Base-by-base conservation (phyloP, 1,140 invertebrate species). In the Platorchestia sp. region DNA sequence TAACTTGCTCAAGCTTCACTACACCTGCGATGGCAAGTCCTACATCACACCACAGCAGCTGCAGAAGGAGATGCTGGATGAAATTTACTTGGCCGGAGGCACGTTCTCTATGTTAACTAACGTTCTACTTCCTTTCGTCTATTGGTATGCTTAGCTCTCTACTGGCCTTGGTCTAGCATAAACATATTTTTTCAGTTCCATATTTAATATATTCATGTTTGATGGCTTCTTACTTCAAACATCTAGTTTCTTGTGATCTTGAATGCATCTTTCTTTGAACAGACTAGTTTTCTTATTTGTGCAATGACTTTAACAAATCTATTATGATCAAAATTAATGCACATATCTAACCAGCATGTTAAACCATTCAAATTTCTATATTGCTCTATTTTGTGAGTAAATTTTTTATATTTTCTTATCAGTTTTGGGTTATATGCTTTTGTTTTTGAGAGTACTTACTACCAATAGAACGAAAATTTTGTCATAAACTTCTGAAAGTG, bases 41-140 rank as follows among this genome's bases (percentile, higher is more conserved):
- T 95, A 86, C 44, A 47, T 91, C 90, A 89, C 45, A 47, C 90
- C 93, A 41, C 41, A 90, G 86, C 87, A 95, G 95, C 59, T 86
- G 36, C 89, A 90, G 22, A 75, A 93, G 45, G 59, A 93, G n/a
- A 95, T 95, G 43, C 89, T 93, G 0, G 47, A 95, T 53, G 91
- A 95, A 42, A 45, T 75, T 86, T 51, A 22, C 44, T 53, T 96
- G 86, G 87, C 86, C 45, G 95, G 59, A 59, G 89, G 86, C 91
- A 27, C 22, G 47, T 95, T 89, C 87, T 42, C 3, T 36, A 36
- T 75, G 14, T 75, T 75, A 27, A 36, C 27, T 22, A 22, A 1
- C 59, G 14, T 75, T 75, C 27, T 75, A 75, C 36, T 75, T 36
- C 27, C 27, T 75, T 10, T 75, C 27, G 27, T 75, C 27, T 22